Conservation (phyloP, 1,140 invertebrate species). For the Prorops nasuta region DNA sequence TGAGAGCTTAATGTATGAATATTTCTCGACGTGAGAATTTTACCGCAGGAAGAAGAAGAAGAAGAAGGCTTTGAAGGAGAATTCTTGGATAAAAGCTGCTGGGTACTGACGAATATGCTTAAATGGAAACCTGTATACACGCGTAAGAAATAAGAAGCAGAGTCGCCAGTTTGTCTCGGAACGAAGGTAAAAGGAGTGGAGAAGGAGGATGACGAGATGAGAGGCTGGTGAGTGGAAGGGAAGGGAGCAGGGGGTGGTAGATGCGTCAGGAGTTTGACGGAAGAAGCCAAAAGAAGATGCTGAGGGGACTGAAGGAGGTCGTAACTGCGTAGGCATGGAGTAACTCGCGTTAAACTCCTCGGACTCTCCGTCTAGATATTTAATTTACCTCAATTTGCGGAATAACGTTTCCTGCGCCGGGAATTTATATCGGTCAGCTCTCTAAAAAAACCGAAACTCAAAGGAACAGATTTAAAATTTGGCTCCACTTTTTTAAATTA, state of each 20-base stretch:
- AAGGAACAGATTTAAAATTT: too few species aligned
- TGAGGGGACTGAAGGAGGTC: slow-evolving; percentile 12
- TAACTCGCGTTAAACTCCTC: slow-evolving; percentile 26
- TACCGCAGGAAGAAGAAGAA: too few species aligned
- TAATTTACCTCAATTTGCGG: slow-evolving; percentile 49
- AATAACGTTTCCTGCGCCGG: slow-evolving; percentile 43
- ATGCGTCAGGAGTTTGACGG: slow-evolving; percentile 3
- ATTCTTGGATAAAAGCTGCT: too few species aligned
- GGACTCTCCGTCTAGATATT: slow-evolving; percentile 25
- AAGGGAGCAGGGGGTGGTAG: background rate
- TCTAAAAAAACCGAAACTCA: too few species aligned
- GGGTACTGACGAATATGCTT: background rate
- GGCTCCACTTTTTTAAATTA: too few species aligned
- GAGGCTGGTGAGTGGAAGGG: background rate
- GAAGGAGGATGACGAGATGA: background rate
- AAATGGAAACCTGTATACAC: background rate
- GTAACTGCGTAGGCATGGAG: slow-evolving; percentile 37
- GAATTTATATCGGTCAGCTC: slow-evolving; percentile 32
- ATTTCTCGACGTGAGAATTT: too few species aligned
- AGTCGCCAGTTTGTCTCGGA: slow-evolving; percentile 20
- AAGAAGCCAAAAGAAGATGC: background rate
- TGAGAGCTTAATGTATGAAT: too few species aligned
- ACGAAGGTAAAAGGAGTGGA: background rate
- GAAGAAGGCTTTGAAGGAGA: too few species aligned
- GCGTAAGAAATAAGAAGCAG: background rate